Conservation (phyloP, 2,888 invertebrate species). For the Pseudoips prasinana region DNA sequence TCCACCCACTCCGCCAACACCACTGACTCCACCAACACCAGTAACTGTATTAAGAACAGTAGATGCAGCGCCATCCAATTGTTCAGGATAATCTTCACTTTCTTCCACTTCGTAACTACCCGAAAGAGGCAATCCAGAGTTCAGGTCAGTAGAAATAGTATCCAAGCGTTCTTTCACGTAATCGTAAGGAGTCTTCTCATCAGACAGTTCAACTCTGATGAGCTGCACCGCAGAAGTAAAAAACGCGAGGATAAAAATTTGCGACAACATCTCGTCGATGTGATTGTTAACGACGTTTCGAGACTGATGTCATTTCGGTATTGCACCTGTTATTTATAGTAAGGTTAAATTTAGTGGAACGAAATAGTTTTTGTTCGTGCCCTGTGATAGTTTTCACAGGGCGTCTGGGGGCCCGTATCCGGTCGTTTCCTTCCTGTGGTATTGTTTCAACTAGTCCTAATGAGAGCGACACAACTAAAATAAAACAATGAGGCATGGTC, state of each 20-base stretch:
- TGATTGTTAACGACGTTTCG: slow-evolving; percentile 49
- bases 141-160: slow-evolving; percentile 52
- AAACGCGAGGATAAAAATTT: slow-evolving; percentile 49
- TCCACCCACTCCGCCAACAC: slow-evolving; percentile 40
- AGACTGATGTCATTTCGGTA: slow-evolving; percentile 72
- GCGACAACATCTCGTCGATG: slow-evolving; percentile 58
- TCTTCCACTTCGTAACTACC: slow-evolving; percentile 82
- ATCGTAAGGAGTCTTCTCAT: slow-evolving; percentile 72
- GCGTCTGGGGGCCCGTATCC: slow-evolving; percentile 53
- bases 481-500: slow-evolving; percentile 69
- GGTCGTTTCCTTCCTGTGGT: slow-evolving; percentile 78
- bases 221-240: slow-evolving; percentile 49
- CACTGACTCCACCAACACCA: slow-evolving; percentile 50
- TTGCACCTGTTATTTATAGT: slow-evolving; percentile 76
- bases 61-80: slow-evolving; percentile 69
- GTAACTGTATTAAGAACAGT: slow-evolving; percentile 60
- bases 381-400: slow-evolving; percentile 70
- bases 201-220: slow-evolving; percentile 56
- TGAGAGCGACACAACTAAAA: slow-evolving; percentile 68
- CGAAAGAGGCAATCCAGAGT: slow-evolving; percentile 64
- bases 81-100: slow-evolving; percentile 81
- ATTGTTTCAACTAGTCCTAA: slow-evolving; percentile 76
- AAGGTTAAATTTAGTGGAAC: slow-evolving; percentile 73
- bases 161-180: slow-evolving; percentile 69
- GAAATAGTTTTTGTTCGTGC: slow-evolving; percentile 52